Conservation (phyloP, 2,797 vertebrate species). For the Chlorospingus flavigularis region DNA sequence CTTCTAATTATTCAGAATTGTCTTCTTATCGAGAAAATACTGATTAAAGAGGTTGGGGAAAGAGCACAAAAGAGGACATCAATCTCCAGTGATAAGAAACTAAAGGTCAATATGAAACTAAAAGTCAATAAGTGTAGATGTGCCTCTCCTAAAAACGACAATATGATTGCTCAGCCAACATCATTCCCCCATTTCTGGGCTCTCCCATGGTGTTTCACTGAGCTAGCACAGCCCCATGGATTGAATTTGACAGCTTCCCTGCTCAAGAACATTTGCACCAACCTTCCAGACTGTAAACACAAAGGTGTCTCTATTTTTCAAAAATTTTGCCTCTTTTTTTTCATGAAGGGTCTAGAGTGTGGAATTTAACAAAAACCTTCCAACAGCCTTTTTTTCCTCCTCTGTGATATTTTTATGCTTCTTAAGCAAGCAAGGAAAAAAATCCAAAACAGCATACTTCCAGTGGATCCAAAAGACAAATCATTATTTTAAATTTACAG, state of each 20-base stretch:
- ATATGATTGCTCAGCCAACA: not conserved
- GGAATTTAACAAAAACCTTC: not conserved
- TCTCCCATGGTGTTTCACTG: not conserved
- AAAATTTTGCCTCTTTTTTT: not conserved
- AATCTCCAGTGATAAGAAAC: not conserved
- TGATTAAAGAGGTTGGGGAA: not conserved
- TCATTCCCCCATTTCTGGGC: not conserved
- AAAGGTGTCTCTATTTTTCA: not conserved
- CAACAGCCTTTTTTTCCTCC: not conserved
- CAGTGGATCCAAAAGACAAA: not conserved
- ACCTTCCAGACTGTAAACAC: not conserved
- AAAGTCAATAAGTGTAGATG: not conserved
- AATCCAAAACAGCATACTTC: not conserved
- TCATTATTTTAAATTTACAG: not conserved
- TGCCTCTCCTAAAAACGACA: not conserved
- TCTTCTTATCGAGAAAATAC: not conserved
- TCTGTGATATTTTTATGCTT: not conserved
- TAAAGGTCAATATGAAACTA: not conserved
- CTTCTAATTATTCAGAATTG: not conserved
- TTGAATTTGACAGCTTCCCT: not conserved
- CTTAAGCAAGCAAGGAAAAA: not conserved
- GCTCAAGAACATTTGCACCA: fast-evolving
- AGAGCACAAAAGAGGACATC: not conserved
- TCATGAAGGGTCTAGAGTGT: not conserved
- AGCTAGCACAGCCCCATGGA: not conserved